These are phyloP conservation scores for Ctenopoma multispine DNA, from an alignment of 2,797 vertebrate species.

Conservation along the genomic window DNA sequence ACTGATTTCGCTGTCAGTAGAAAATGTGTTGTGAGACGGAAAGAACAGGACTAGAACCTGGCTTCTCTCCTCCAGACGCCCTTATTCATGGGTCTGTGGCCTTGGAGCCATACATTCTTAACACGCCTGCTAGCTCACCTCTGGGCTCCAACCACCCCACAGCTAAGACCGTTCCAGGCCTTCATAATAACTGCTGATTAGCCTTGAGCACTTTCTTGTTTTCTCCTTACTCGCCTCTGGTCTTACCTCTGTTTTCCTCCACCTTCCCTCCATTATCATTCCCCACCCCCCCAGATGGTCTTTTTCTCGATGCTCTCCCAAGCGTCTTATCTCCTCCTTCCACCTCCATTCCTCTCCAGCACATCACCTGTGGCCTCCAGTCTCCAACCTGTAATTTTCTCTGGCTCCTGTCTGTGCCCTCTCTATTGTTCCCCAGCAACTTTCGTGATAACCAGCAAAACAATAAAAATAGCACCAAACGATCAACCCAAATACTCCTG, in stretches of 20 bases:
- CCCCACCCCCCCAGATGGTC: conserved; percentile 27
- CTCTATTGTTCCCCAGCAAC: conserved; percentile 14
- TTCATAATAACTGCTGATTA: conserved; percentile 53
- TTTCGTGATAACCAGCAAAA: conserved; percentile 34
- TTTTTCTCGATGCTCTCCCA: conserved; percentile 29
- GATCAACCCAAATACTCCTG: conserved; percentile 23
- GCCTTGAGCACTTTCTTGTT: conserved; percentile 62
- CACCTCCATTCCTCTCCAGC: conserved; percentile 28
- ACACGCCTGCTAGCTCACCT: conserved; percentile 62
- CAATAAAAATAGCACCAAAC: conserved; percentile 36
- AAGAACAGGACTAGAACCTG: conserved; percentile 21
- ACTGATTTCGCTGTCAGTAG: conserved; percentile 65
- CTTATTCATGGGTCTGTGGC: conserved; percentile 32
- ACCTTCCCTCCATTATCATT: conserved; percentile 54
- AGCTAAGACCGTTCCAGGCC: conserved; percentile 46
- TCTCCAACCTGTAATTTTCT: conserved; percentile 68
- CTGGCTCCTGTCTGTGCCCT: conserved; percentile 19
- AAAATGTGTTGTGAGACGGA: conserved; percentile 38
- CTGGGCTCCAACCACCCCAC: conserved; percentile 47
- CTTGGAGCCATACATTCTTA: conserved; percentile 51
- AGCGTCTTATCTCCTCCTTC: conserved; percentile 58
- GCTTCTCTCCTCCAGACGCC: conserved; percentile 21
- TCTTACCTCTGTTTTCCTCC: conserved; percentile 57
- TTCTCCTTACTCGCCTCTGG: conserved; percentile 50
- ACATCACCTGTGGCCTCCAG: conserved; percentile 56